Evolutionary conservation across 2,113 vertebrate species (phyloP).

Genomic region (Alaudala cheleensis): DNA sequence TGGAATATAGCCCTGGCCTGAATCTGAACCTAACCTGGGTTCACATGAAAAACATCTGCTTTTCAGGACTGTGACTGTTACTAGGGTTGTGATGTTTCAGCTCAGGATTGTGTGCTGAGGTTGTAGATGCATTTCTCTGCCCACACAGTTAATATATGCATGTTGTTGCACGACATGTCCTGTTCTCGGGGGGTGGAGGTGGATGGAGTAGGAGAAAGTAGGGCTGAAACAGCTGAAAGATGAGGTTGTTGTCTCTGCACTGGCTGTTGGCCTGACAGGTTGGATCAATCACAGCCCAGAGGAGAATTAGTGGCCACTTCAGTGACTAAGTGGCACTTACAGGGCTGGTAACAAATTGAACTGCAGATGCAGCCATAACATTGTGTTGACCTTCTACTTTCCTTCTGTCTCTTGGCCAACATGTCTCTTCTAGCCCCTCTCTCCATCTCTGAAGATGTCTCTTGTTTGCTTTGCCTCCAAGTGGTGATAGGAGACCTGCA

Average conservation of each 20-base stretch:
- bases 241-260: not conserved
- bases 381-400: not conserved
- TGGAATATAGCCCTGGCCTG: not conserved
- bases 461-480: not conserved
- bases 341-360: not conserved
- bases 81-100: not conserved
- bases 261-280: not conserved
- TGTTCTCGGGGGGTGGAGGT: not conserved
- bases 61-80: not conserved
- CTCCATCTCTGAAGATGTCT: not conserved
- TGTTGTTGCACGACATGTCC: not conserved
- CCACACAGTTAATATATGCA: accelerated
- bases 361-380: not conserved
- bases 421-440: not conserved
- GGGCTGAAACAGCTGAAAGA: not conserved
- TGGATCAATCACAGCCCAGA: not conserved
- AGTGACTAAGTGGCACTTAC: not conserved
- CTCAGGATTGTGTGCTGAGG: not conserved
- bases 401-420: not conserved
- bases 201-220: not conserved
- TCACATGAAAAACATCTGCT: not conserved
- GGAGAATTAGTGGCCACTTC: not conserved
- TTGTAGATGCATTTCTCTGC: not conserved
- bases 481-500: not conserved
- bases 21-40: not conserved